Conservation (phyloP, 2,113 vertebrate species). For the Platysternon megacephalum region DNA sequence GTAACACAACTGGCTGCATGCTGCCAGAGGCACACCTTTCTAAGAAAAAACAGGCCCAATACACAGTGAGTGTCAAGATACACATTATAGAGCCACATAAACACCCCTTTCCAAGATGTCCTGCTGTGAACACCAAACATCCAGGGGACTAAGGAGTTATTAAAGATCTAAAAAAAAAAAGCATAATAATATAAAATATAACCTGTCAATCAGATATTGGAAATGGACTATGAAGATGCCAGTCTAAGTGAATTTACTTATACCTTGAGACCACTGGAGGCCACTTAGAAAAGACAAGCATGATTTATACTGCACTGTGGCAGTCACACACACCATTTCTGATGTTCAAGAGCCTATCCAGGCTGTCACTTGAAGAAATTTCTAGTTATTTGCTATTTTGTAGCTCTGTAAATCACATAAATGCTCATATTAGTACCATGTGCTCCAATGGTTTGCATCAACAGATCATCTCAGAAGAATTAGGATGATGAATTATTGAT, state of each 20-base stretch:
- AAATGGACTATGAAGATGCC: constrained; percentile 52
- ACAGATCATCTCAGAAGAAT: constrained; percentile 67
- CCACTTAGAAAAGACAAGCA: neutral
- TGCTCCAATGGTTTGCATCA: constrained; percentile 68
- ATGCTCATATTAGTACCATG: constrained; percentile 68
- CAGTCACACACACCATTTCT: constrained; percentile 38
- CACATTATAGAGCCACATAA: neutral
- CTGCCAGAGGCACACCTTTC: neutral
- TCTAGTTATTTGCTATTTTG: constrained; percentile 71
- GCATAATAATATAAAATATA: constrained; percentile 30
- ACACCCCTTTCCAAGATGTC: neutral
- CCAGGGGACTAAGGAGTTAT: constrained; percentile 35
- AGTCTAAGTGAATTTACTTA: constrained; percentile 50
- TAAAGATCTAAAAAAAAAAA: constrained; percentile 14
- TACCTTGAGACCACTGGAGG: constrained; percentile 35
- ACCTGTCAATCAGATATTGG: constrained; percentile 50
- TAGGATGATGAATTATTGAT: constrained; percentile 67
- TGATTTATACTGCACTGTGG: constrained; percentile 54
- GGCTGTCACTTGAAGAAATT: constrained; percentile 62
- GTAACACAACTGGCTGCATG: neutral
- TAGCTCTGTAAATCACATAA: constrained; percentile 72
- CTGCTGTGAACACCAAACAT: neutral
- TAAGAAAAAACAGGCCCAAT: neutral
- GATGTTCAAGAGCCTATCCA: constrained; percentile 33
- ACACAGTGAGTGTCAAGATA: rapidly evolving